A percentile compares a stretch with the other conserved stretches of the same genome.
Evolutionary conservation across 1,140 invertebrate genomes (phyloP).

Genomic region (Latrodectus geometricus): DNA sequence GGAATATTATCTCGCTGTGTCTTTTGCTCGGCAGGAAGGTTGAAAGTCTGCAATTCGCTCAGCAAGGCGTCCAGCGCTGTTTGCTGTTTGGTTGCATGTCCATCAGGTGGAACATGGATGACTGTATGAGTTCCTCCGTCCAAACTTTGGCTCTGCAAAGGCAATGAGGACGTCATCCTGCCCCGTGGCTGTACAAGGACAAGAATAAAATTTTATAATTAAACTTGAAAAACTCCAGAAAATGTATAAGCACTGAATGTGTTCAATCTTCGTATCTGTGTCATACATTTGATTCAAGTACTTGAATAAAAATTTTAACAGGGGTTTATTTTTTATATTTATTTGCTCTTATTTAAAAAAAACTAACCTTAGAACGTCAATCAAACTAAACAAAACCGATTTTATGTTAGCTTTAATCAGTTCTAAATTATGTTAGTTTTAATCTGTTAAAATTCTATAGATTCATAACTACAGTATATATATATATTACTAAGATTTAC

Average conservation of each 20-base stretch:
- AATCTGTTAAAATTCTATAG: too few relatives aligned
- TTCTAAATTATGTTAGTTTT: too few relatives aligned
- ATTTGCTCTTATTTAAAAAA: too few relatives aligned
- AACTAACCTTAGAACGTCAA: too few relatives aligned
- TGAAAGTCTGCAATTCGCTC: constrained; percentile 89
- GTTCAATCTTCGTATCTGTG: not conserved
- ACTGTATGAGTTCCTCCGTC: constrained; percentile 62
- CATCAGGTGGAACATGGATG: constrained; percentile 64
- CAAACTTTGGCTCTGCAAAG: constrained; percentile 58
- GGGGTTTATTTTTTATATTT: too few relatives aligned
- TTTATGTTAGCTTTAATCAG: too few relatives aligned
- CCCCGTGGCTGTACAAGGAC: constrained; percentile 27
- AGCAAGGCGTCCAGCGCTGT: constrained; percentile 95
- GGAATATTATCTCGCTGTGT: constrained; percentile 49
- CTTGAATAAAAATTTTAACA: too few relatives aligned
- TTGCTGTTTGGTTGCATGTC: constrained; percentile 67
- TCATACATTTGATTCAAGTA: too few relatives aligned
- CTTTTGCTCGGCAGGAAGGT: constrained; percentile 44
- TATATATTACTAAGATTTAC: too few relatives aligned
- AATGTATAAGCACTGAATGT: constrained; percentile 40
- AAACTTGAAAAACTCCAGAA: not conserved
- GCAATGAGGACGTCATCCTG: constrained; percentile 56
- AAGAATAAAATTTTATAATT: constrained; percentile 7
- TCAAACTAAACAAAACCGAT: too few relatives aligned
- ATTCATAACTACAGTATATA: too few relatives aligned